Evolutionary conservation across 1,140 invertebrate species (phyloP).

Genomic region (Himalopsyche phryganea): DNA sequence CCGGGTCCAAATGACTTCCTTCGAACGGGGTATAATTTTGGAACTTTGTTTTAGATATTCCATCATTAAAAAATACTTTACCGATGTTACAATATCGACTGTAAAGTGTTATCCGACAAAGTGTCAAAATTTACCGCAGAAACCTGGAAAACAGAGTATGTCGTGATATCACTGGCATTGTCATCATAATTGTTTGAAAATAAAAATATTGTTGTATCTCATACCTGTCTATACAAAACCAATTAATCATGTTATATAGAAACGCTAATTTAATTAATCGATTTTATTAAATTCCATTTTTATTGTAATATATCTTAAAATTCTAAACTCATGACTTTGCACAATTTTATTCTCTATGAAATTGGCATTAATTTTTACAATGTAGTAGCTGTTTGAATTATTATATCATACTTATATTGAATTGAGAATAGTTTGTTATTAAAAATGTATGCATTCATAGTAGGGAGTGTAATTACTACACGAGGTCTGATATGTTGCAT

Average conservation of each 20-base stretch:
- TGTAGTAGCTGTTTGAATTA: constrained; percentile 30
- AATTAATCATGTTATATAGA: constrained; percentile 31
- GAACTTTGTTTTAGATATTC: too few relatives aligned
- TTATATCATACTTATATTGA: constrained; percentile 25
- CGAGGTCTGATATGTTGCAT: constrained; percentile 32
- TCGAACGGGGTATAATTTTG: not conserved
- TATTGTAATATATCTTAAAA: constrained; percentile 32
- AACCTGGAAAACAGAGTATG: constrained; percentile 29
- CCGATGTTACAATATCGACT: not conserved
- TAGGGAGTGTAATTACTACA: constrained; percentile 27
- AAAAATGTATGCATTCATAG: constrained; percentile 28
- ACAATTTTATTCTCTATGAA: constrained; percentile 27
- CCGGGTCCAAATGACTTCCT: constrained; percentile 29
- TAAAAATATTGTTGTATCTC: constrained; percentile 23
- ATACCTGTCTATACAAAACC: constrained; percentile 26
- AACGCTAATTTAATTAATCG: constrained; percentile 30
- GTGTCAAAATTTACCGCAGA: not conserved
- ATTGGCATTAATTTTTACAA: constrained; percentile 24
- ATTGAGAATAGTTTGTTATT: constrained; percentile 32
- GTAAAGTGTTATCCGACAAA: not conserved
- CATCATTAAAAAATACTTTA: not conserved
- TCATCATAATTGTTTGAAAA: constrained; percentile 15
- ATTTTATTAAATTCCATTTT: constrained; percentile 32
- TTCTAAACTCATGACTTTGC: constrained; percentile 34
- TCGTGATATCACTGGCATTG: constrained; percentile 15